phyloP scores from a whole-genome alignment of 2,113 vertebrate genomes.

The Carollia perspicillata region DNA sequence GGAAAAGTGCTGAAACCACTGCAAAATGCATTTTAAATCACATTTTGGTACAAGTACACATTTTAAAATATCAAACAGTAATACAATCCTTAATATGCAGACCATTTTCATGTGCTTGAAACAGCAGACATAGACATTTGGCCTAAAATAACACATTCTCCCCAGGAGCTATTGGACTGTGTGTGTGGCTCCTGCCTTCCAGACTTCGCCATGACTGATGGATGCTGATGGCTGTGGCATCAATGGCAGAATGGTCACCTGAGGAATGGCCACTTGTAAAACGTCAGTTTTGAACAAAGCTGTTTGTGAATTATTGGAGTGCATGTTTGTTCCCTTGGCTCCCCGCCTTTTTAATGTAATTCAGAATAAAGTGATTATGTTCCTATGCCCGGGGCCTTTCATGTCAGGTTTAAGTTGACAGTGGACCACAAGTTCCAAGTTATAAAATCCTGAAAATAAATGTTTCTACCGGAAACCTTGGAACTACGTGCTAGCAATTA shows the following conservation, averaged over 20 bases:
- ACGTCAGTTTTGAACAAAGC: conserved; percentile 29
- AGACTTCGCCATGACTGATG: not conserved
- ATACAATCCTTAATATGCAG: not conserved
- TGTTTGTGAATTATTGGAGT: not conserved
- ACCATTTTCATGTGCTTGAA: not conserved
- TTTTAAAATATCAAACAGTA: not conserved
- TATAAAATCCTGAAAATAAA: conserved; percentile 49
- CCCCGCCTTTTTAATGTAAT: not conserved
- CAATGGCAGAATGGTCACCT: not conserved
- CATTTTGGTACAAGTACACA: not conserved
- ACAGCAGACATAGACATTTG: not conserved
- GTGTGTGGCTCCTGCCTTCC: not conserved
- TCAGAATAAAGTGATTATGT: conserved; percentile 24
- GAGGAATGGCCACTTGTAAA: conserved; percentile 35
- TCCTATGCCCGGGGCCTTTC: conserved; percentile 16
- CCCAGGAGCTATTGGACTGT: not conserved
- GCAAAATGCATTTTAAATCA: not conserved
- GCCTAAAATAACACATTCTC: not conserved
- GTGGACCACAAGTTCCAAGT: not conserved
- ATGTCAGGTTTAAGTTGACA: not conserved
- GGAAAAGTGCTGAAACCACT: not conserved
- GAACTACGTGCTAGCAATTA: not conserved
- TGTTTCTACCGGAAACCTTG: conserved; percentile 1
- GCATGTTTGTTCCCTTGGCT: not conserved
- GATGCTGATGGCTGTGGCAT: not conserved